These are phyloP conservation scores for Spodoptera picta DNA, from an alignment of 2,888 invertebrate genomes.

Conservation along the genomic window DNA sequence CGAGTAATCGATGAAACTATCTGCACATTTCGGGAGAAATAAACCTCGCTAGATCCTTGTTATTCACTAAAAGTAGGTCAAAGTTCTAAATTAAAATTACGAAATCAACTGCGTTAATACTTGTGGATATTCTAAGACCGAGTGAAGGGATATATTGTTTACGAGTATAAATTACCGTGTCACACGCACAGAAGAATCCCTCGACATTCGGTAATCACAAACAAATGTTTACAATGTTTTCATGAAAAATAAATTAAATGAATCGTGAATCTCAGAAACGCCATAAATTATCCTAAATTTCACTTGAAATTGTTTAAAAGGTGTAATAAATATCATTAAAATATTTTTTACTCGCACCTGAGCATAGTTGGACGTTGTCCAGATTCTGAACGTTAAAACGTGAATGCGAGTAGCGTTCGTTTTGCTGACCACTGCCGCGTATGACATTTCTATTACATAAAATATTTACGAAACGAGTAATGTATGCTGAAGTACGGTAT, in stretches of 20 bases:
- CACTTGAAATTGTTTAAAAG: slow-evolving; percentile 62
- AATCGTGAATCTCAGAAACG: slow-evolving; percentile 42
- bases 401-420: slow-evolving; percentile 45
- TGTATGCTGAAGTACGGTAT: slow-evolving; percentile 56
- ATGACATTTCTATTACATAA: slow-evolving; percentile 48
- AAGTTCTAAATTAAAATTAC: slow-evolving; percentile 48
- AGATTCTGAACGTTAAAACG: slow-evolving; percentile 55
- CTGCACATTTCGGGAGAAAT: slow-evolving; percentile 23
- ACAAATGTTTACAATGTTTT: slow-evolving; percentile 36
- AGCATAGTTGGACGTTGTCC: slow-evolving; percentile 62
- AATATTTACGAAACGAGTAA: slow-evolving; percentile 51
- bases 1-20: slow-evolving; percentile 24
- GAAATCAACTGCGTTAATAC: slow-evolving; percentile 40
- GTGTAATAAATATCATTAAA: slow-evolving; percentile 64
- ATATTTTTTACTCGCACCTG: slow-evolving; percentile 69
- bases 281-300: slow-evolving; percentile 62
- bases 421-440: slow-evolving; percentile 55
- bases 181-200: slow-evolving; percentile 36
- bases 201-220: slow-evolving; percentile 39
- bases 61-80: slow-evolving; percentile 43
- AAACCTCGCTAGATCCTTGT: slow-evolving; percentile 35
- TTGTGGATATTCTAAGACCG: slow-evolving; percentile 43
- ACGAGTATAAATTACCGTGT: slow-evolving; percentile 46
- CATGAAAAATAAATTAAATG: slow-evolving; percentile 48
- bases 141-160: slow-evolving; percentile 50